Evolutionary conservation across 2,888 invertebrate species (phyloP), one percentile per base, ranked within the genome.

Genomic region (Synanthedon vespiformis): DNA sequence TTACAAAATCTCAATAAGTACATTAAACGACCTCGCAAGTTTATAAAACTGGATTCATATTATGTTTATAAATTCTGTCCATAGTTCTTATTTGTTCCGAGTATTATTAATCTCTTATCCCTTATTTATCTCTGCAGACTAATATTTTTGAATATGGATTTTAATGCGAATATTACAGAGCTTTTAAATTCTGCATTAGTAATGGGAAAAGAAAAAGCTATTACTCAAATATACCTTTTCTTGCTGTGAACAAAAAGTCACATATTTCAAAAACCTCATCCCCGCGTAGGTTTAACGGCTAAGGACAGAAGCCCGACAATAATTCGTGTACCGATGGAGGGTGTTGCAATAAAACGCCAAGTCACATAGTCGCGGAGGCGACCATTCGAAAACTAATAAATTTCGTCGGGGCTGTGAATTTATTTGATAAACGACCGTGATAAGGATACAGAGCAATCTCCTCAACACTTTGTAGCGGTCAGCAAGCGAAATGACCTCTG

Each of bases 321-420:
- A 70, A 76, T 76, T 74, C 69, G 66, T 70, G 67, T 65, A 62
- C 57, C 71, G 61, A 67, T 67, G 64, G 57, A 49, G 50, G 62
- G 67, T 58, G 56, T 65, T 68, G 72, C 75, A 77, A 75, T 80
- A 80, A 72, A 77, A 68, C 57, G 64, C 65, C 64, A 68, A 73
- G 70, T 73, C 72, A 65, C 72, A 64, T 64, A 72, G 72, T 70
- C 67, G 73, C 65, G 67, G 66, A 72, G 70, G 72, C 75, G 78
- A 71, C 77, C 74, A 78, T 80, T 80, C 74, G 77, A 76, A 77
- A 78, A 74, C 77, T 77, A 78, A 80, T 83, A 83, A 80, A 82
- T 82, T 80, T 77, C 69, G 67, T 67, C 72, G 72, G 76, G 73
- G 70, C 74, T 74, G 71, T 74, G 81, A 82, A 78, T 83, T 81